Base-by-base conservation (phyloP, 1,140 invertebrate species). In the Lepidurus arcticus region DNA sequence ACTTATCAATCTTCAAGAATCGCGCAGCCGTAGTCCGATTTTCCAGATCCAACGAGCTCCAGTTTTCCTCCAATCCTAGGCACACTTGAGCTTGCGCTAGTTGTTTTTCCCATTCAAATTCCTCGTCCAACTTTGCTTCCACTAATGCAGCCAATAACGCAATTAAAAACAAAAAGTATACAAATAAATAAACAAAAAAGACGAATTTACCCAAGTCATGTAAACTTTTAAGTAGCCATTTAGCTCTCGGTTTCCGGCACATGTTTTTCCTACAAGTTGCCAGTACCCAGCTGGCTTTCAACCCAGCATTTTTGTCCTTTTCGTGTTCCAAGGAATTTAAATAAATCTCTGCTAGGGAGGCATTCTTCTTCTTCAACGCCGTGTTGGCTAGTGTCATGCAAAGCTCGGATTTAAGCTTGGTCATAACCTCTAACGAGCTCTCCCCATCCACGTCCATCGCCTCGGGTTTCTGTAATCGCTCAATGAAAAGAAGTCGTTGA, bases 221-320 rank as follows among this genome's bases (percentile, higher is more conserved):
- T 65, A 65, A 65, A 16, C 53, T 65, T 65, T 65, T 65, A 9
- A 65, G 53, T n/a, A 65, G 53, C 53, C 53, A 65, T 65, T 21
- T 65, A 13, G 53, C 53, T 21, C 8, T 13, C 16, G 53, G 53
- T 16, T 65, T 65, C n/a, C 53, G 16, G 53, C 21, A 65, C 53
- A 65, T 13, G 53, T 65, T 65, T 21, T 65, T 65, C n/a, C 53
- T 65, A 21, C 53, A 65, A 21, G 7, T 65, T 7, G 53, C 53
- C 13, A 65, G 21, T 7, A 65, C 13, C 53, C 53, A 65, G 13
- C 21, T 16, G 9, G 9, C 21, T 65, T 65, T 9, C 16, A 9
- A 65, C 1, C 6, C 21, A 13, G 9, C 6, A 21, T 65, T 65
- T 65, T 65, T n/a, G 13, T 65, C 53, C 13, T 65, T 65, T 65